Base-by-base conservation (phyloP, 1,140 invertebrate genomes). In the Monochamus saltuarius region DNA sequence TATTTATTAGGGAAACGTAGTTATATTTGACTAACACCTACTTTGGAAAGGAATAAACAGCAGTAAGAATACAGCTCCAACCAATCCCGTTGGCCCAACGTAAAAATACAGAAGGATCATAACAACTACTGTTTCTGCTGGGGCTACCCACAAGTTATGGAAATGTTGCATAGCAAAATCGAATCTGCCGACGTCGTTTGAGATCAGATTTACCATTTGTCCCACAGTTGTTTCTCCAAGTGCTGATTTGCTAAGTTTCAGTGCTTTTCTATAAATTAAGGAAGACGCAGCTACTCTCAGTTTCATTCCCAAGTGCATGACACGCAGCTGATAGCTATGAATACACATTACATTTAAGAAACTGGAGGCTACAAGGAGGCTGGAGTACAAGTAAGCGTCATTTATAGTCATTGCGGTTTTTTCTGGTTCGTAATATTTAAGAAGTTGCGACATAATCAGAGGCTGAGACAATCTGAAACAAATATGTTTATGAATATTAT, bases 161-260 rank as follows among this genome's bases (percentile, higher is more conserved):
- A 89, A 64, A 69, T 87, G 84, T 53, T 85, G 77, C 0, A 83
- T 78, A 0, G 85, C 84, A 51, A 84, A 77, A 71, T 89, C 87
- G 66, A 89, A 89, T 29, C 87, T 76, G n/a, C 83, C 85, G 7
- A 88, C 83, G 68, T 95, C 92, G 59, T 94, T 95, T 1, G 92
- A 92, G 43, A 95, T 75, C 1, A 95, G 80, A 75, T 95, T 96
- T 0, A 95, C 87, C 50, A 94, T 88, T 71, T 93, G 89, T 0
- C 92, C 93, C 1, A 88, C 80, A 0, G 91, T 86, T 0, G 90
- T 91, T 72, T 89, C 84, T 0, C 84, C 85, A 13, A 92, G 75
- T 11, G 90, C 86, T 9, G 80, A 82, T 61, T 80, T 81, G 9
- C 83, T 85, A 0, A 87, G 68, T 64, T 76, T 79, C 46, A 88